Evolutionary conservation across 2,888 invertebrate genomes (phyloP).

Genomic region (Hemaris fuciformis): DNA sequence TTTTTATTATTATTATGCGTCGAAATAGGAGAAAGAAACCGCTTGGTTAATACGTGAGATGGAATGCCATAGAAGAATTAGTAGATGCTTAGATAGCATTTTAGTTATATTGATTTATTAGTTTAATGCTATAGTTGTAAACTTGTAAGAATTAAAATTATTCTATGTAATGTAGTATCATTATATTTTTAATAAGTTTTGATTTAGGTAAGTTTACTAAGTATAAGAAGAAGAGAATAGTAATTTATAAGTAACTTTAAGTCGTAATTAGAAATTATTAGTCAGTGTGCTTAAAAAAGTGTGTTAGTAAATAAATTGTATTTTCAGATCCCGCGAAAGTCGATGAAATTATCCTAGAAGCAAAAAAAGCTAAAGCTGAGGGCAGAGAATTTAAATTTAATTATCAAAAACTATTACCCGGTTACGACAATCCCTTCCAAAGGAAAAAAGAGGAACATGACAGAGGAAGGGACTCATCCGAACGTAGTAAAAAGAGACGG

Average conservation of each 20-base stretch:
- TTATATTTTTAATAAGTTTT: too few relatives aligned
- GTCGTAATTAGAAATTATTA: too few relatives aligned
- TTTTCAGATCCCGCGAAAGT: conserved; percentile 65
- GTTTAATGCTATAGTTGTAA: too few relatives aligned
- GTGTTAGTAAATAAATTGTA: not conserved
- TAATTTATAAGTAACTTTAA: too few relatives aligned
- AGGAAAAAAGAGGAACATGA: conserved; percentile 51
- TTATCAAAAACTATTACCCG: conserved; percentile 67
- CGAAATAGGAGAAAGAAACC: not conserved
- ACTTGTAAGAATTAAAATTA: too few relatives aligned
- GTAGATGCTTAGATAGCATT: not conserved
- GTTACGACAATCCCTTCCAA: conserved; percentile 74
- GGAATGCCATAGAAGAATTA: not conserved
- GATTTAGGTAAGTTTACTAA: too few relatives aligned
- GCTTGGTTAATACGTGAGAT: not conserved
- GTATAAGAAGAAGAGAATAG: too few relatives aligned
- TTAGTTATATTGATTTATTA: not conserved
- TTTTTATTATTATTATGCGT: not conserved
- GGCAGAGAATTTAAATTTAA: conserved; percentile 72
- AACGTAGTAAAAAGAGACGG: conserved; percentile 29
- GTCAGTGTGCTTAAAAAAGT: not conserved
- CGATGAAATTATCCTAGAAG: conserved; percentile 69
- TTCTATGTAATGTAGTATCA: too few relatives aligned
- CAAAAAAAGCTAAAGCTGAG: conserved; percentile 67
- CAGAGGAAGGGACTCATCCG: conserved; percentile 35